Conservation (phyloP, 2,888 invertebrate genomes). For the Drosophila fungiperda region DNA sequence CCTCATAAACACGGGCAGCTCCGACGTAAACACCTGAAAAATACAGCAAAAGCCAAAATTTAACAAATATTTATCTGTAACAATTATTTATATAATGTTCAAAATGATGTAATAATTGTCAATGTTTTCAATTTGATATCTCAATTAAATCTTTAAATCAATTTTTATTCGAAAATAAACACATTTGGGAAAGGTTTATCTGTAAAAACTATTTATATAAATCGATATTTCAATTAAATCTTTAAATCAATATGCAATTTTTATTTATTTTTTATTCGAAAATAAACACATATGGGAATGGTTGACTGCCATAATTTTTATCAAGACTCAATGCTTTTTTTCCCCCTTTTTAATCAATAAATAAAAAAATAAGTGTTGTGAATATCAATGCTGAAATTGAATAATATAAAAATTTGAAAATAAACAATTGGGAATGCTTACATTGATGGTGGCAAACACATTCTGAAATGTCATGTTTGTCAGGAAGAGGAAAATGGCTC, state of each 20-base stretch:
- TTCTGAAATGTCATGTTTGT: slow-evolving; percentile 98
- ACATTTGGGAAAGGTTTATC: background rate
- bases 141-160: background rate
- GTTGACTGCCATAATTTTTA: no score
- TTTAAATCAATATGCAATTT: no score
- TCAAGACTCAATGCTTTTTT: background rate
- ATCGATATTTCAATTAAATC: no score
- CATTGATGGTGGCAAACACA: slow-evolving; percentile 97
- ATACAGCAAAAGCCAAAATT: background rate
- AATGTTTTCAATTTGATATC: background rate
- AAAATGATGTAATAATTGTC: no score
- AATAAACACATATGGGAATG: no score
- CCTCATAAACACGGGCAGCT: slow-evolving; percentile 94
- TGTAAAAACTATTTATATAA: no score
- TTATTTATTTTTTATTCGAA: no score
- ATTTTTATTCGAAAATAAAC: no score
- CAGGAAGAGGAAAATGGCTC: slow-evolving; percentile 94
- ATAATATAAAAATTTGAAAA: background rate
- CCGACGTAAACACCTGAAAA: slow-evolving; percentile 93
- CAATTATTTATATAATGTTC: background rate
- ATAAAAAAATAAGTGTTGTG: background rate
- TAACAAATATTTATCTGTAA: background rate
- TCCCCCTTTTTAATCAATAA: background rate
- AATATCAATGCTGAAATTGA: background rate
- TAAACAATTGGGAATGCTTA: slow-evolving; percentile 84